Conservation (phyloP, 2,888 invertebrate genomes). For the Drosophila putrida region DNA sequence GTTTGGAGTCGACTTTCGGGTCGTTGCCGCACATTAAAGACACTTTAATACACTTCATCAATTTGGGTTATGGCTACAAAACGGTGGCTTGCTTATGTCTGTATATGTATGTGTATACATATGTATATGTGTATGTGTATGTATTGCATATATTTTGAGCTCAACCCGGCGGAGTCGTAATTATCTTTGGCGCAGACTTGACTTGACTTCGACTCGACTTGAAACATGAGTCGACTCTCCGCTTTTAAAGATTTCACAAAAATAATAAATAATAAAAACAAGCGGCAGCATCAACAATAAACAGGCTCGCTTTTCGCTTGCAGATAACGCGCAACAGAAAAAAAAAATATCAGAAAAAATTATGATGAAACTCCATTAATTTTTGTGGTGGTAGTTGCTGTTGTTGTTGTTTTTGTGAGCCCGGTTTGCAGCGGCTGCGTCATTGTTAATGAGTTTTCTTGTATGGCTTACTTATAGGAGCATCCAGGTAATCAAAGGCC, state of each 20-base stretch:
- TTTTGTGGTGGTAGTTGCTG: conserved; percentile 48
- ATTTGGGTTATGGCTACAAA: conserved; percentile 64
- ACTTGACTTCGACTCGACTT: conserved; percentile 21
- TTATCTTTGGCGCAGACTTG: conserved; percentile 68
- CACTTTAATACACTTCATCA: conserved; percentile 81
- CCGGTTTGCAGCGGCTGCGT: conserved; percentile 57
- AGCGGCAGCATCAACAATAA: conserved; percentile 34
- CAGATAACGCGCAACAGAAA: conserved; percentile 47
- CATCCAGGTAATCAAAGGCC: conserved; percentile 25
- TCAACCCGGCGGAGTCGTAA: conserved; percentile 53
- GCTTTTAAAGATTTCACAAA: conserved; percentile 75
- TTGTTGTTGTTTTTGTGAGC: conserved; percentile 48
- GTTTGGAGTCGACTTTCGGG: conserved; percentile 14
- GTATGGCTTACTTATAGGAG: conserved; percentile 74
- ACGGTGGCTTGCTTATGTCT: conserved; percentile 26
- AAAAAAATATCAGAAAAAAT: conserved; percentile 46
- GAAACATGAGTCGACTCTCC: conserved; percentile 39
- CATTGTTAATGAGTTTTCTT: conserved; percentile 82
- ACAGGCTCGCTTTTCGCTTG: conserved; percentile 38
- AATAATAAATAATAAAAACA: conserved; percentile 73
- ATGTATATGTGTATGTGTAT: neutral
- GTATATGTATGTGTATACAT: neutral
- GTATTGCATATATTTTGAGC: conserved; percentile 22
- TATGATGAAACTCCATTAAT: conserved; percentile 83
- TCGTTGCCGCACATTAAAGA: conserved; percentile 74